A percentile compares a stretch with the other conserved stretches of the same genome.
These are phyloP conservation scores for Mesorhabditis spiculigera DNA, from an alignment of 2,888 invertebrate species.

Conservation along the genomic window DNA sequence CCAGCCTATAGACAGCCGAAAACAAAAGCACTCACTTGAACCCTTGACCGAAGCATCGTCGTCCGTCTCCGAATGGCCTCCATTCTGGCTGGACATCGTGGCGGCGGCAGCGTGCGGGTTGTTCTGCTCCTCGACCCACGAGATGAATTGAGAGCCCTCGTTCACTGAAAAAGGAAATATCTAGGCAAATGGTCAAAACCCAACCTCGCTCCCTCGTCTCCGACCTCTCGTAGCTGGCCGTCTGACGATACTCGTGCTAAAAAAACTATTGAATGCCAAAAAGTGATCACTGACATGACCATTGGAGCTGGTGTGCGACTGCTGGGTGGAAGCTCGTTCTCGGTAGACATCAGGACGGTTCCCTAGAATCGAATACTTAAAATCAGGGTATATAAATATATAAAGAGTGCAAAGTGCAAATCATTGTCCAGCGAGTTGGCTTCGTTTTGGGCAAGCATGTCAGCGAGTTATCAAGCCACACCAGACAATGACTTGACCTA, in stretches of 20 bases:
- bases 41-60: not conserved
- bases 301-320: not conserved
- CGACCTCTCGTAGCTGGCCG: not conserved
- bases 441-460: too few species aligned
- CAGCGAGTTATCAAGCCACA: too few species aligned
- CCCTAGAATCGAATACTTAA: not conserved
- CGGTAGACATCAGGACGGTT: not conserved
- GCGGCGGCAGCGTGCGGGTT: not conserved
- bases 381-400: not conserved
- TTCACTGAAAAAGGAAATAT: not conserved
- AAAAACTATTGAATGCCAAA: too few species aligned
- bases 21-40: not conserved
- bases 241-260: not conserved
- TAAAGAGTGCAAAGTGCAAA: not conserved
- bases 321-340: not conserved
- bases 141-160: not conserved
- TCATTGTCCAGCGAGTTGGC: too few species aligned
- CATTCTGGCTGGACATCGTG: not conserved
- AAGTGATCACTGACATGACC: not conserved
- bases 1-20: too few species aligned
- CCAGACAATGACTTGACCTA: too few species aligned
- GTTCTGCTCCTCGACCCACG: constrained; percentile 5
- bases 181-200: not conserved
- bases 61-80: constrained; percentile 2
- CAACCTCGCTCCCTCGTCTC: not conserved